A percentile compares a stretch with the other conserved stretches of the same genome.
These are phyloP conservation scores for Tigriopus californicus DNA, from an alignment of 2,888 invertebrate genomes.

Conservation along the genomic window DNA sequence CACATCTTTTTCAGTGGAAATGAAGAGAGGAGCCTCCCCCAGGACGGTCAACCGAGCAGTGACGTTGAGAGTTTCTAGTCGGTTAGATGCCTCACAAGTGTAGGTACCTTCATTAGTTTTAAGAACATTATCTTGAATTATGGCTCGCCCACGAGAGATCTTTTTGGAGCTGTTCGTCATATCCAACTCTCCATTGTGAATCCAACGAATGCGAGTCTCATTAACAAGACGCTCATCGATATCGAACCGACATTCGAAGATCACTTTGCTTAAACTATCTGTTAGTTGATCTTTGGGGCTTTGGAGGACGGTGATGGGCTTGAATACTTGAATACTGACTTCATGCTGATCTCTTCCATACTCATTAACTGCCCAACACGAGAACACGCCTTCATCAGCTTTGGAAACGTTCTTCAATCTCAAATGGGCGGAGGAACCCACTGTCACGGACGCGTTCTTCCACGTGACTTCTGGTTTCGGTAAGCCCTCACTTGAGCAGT, in stretches of 20 bases:
- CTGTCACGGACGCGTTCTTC: background rate
- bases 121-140: background rate
- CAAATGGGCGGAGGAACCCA: background rate
- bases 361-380: slow-evolving; percentile 14
- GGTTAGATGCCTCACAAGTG: background rate
- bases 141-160: no score
- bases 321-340: background rate
- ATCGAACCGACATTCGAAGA: background rate
- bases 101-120: slow-evolving; percentile 11
- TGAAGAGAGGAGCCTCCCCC: slow-evolving; percentile 9
- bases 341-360: slow-evolving; percentile 7
- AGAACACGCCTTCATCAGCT: slow-evolving; percentile 1
- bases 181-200: no score
- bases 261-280: background rate
- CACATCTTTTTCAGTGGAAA: slow-evolving; percentile 3
- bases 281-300: background rate
- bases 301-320: background rate
- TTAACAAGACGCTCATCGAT: background rate
- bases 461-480: no score
- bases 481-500: background rate
- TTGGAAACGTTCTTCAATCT: background rate
- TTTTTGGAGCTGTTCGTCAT: no score
- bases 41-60: slow-evolving; percentile 11
- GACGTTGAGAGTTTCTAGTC: background rate
- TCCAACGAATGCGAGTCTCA: no score